These are phyloP conservation scores for Nephrocerus scutellatus DNA, from an alignment of 2,888 invertebrate species.

Conservation along the genomic window DNA sequence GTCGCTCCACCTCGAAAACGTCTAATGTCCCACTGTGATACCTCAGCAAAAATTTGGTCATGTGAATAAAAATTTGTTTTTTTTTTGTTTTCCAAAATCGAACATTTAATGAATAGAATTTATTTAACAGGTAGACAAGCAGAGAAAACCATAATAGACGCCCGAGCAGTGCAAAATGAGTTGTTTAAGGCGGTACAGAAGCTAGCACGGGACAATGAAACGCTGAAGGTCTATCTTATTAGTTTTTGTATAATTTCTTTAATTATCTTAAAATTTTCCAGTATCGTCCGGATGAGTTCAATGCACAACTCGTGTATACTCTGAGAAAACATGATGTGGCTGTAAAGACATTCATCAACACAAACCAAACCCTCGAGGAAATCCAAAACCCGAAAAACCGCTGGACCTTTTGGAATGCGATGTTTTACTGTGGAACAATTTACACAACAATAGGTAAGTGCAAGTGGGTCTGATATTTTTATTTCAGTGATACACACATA, in stretches of 20 bases:
- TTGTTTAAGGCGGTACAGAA: slow-evolving; percentile 36
- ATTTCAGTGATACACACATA: too few relatives aligned
- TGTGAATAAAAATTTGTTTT: neutral
- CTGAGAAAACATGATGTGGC: slow-evolving; percentile 55
- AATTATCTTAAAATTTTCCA: slow-evolving; percentile 13
- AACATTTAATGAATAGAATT: slow-evolving; percentile 1
- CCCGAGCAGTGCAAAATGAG: slow-evolving; percentile 27
- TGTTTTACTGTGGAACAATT: slow-evolving; percentile 82
- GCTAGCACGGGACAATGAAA: slow-evolving; percentile 42
- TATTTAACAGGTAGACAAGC: slow-evolving; percentile 26
- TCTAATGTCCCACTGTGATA: too few relatives aligned
- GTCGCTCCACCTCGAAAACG: too few relatives aligned
- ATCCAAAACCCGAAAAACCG: slow-evolving; percentile 47
- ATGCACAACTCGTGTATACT: slow-evolving; percentile 48
- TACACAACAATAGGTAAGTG: slow-evolving; percentile 84
- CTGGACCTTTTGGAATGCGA: slow-evolving; percentile 81
- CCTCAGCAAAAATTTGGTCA: too few relatives aligned
- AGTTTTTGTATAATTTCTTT: neutral
- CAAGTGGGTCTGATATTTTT: too few relatives aligned
- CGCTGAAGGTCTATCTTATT: slow-evolving; percentile 24
- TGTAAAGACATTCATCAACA: slow-evolving; percentile 31
- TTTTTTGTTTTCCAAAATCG: slow-evolving; percentile 4
- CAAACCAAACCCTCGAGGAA: slow-evolving; percentile 28
- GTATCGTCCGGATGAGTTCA: slow-evolving; percentile 45
- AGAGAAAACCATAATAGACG: slow-evolving; percentile 19